phyloP scores from a whole-genome alignment of 2,888 invertebrate genomes.

The Heliothis peltigera region DNA sequence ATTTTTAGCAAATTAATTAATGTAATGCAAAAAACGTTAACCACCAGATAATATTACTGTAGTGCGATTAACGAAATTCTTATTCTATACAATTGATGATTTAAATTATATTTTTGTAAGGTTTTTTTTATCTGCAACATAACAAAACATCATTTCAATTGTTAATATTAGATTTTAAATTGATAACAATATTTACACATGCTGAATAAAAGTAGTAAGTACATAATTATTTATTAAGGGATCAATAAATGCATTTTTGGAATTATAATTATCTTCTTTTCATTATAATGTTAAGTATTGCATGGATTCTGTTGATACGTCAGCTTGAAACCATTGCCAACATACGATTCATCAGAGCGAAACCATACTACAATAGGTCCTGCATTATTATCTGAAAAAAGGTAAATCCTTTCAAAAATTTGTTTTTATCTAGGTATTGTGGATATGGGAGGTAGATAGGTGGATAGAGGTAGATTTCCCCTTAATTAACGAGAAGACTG shows the following conservation, averaged over 20 bases:
- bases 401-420: no score
- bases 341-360: constrained; percentile 91
- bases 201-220: constrained; percentile 8
- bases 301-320: constrained; percentile 93
- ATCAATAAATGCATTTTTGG: constrained; percentile 31
- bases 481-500: no score
- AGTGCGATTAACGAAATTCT: no score
- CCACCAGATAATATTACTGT: neutral
- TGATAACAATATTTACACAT: no score
- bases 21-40: neutral
- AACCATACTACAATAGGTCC: constrained; percentile 93
- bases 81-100: neutral
- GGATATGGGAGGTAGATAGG: no score
- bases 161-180: no score
- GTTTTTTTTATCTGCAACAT: no score
- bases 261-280: constrained; percentile 2
- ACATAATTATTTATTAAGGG: constrained; percentile 10
- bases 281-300: constrained; percentile 46
- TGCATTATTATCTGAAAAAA: constrained; percentile 90
- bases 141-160: no score
- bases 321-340: constrained; percentile 92
- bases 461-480: no score
- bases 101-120: no score
- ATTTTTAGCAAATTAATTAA: neutral
- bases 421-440: no score